These are phyloP conservation scores for Helleia helle DNA, from an alignment of 2,888 invertebrate species.

Conservation along the genomic window DNA sequence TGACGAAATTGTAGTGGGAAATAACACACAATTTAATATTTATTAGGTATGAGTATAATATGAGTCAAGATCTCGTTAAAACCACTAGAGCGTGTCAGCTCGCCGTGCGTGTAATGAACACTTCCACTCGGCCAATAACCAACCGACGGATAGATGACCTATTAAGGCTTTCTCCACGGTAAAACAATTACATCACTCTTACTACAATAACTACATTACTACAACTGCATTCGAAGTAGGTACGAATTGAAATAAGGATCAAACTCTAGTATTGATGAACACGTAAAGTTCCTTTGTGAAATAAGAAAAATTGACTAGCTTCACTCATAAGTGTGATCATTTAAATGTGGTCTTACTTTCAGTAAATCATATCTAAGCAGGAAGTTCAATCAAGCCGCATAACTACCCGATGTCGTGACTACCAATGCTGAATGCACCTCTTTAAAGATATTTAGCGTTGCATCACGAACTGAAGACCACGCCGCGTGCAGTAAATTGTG, in stretches of 20 bases:
- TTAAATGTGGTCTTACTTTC: neutral
- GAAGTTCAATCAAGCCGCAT: conserved; percentile 16
- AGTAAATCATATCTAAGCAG: neutral
- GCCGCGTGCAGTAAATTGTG: conserved; percentile 53
- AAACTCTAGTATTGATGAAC: too few species aligned
- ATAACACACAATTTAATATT: neutral
- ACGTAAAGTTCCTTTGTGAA: too few species aligned
- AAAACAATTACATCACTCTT: conserved; percentile 36
- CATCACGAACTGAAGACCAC: conserved; percentile 38
- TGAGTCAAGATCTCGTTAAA: conserved; percentile 42
- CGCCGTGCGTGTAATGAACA: conserved; percentile 64
- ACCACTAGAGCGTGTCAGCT: conserved; percentile 50
- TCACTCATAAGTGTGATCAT: too few species aligned
- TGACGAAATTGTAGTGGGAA: too few species aligned
- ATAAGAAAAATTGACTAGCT: too few species aligned
- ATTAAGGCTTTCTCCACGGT: conserved; percentile 51
- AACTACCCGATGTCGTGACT: conserved; percentile 45
- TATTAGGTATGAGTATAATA: neutral
- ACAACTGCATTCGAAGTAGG: too few species aligned
- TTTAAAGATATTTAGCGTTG: conserved; percentile 43
- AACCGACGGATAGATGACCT: conserved; percentile 50
- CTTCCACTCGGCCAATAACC: conserved; percentile 64
- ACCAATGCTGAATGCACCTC: conserved; percentile 41
- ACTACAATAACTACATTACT: too few species aligned
- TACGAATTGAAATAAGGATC: too few species aligned